Conservation (phyloP, 2,888 invertebrate genomes). For the Coleophora deauratella region DNA sequence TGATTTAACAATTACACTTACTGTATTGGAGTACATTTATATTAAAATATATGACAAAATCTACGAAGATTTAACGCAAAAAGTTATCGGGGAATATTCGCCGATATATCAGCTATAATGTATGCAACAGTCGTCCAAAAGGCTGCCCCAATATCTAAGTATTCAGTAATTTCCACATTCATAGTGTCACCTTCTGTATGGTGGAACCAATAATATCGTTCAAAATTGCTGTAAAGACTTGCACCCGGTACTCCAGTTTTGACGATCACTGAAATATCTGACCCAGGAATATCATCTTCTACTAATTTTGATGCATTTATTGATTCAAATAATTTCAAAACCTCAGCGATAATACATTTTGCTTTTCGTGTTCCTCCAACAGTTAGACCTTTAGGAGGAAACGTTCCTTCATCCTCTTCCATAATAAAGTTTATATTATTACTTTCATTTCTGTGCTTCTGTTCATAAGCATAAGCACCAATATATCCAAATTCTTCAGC, state of each 20-base stretch:
- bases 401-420: conserved; percentile 89
- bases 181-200: too few species aligned
- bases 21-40: too few species aligned
- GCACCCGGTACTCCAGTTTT: conserved; percentile 81
- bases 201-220: too few species aligned
- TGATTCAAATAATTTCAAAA: conserved; percentile 77
- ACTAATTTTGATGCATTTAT: conserved; percentile 79
- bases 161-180: too few species aligned
- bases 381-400: conserved; percentile 79
- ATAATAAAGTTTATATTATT: conserved; percentile 82
- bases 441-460: conserved; percentile 69
- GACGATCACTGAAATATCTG: conserved; percentile 80
- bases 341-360: conserved; percentile 78
- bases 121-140: conserved; percentile 83
- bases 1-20: too few species aligned
- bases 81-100: conserved; percentile 77
- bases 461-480: conserved; percentile 79
- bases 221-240: conserved; percentile 57
- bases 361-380: conserved; percentile 77
- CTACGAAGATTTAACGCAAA: too few species aligned
- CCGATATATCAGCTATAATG: conserved; percentile 83
- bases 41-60: too few species aligned
- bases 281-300: conserved; percentile 74
- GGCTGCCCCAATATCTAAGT: too few species aligned
- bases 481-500: conserved; percentile 83